These are phyloP conservation scores for Sarcophaga subvicina DNA, from an alignment of 2,888 invertebrate genomes.

Conservation along the genomic window DNA sequence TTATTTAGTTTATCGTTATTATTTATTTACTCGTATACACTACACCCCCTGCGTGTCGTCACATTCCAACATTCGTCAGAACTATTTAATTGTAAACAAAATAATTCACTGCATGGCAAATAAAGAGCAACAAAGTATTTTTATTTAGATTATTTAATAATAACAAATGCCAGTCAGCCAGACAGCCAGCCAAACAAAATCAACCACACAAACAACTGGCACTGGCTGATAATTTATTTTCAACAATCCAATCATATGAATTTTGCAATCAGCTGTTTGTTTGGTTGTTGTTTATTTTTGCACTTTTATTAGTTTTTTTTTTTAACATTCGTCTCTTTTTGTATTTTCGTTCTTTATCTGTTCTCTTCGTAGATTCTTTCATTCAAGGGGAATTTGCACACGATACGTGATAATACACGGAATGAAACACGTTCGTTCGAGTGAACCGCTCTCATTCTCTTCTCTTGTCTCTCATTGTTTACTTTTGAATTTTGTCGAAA, in stretches of 20 bases:
- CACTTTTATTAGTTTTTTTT: conserved; percentile 6
- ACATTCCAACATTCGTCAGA: background rate
- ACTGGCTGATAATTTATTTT: background rate
- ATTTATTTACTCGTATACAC: background rate
- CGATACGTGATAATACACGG: background rate
- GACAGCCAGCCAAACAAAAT: conserved; percentile 10
- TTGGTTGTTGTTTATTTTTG: conserved; percentile 40
- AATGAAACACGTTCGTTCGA: background rate
- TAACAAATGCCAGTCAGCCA: conserved; percentile 37
- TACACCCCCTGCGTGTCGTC: background rate
- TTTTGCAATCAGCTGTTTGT: conserved; percentile 63
- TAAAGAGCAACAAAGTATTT: background rate
- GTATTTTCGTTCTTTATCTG: background rate
- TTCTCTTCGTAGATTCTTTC: background rate
- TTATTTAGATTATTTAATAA: background rate
- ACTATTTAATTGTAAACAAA: background rate
- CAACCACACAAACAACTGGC: background rate
- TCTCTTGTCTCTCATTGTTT: background rate
- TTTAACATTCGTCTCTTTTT: conserved; percentile 1
- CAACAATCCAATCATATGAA: conserved; percentile 47
- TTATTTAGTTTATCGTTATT: no score
- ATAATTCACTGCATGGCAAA: conserved; percentile 1
- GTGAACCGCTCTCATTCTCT: conserved; percentile 3
- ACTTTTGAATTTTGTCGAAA: conserved; percentile 5
- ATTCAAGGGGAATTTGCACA: conserved; percentile 59